A percentile compares a stretch with the other conserved stretches of the same genome.
These are phyloP conservation scores for Neolamprologus hecqui DNA, from an alignment of 2,113 vertebrate genomes.

Conservation along the genomic window DNA sequence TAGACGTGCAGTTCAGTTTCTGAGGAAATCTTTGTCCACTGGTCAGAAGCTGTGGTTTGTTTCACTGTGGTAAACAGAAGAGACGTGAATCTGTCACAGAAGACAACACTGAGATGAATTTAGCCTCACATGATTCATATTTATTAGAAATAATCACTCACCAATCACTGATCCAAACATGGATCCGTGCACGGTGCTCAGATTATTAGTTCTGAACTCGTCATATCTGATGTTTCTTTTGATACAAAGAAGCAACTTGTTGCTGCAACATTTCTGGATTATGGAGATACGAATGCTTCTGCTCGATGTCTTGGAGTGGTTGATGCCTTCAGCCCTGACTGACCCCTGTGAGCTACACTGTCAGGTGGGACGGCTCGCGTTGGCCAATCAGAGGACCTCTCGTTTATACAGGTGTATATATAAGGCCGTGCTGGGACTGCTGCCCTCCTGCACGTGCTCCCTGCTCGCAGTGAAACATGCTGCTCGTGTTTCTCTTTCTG, in stretches of 20 bases:
- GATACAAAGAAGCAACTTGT: background rate
- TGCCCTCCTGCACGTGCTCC: accelerated
- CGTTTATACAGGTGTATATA: accelerated
- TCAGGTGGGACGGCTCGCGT: accelerated
- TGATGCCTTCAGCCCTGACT: accelerated
- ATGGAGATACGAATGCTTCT: background rate
- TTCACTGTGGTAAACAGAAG: accelerated
- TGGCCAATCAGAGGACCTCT: accelerated
- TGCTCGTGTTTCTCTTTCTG: background rate
- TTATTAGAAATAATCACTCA: background rate
- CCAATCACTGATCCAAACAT: accelerated
- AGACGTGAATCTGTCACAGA: background rate
- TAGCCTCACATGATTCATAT: accelerated
- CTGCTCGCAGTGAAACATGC: accelerated
- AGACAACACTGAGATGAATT: accelerated
- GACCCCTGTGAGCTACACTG: accelerated
- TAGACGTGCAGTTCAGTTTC: accelerated
- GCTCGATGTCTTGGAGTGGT: background rate
- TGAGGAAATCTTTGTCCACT: background rate
- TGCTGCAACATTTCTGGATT: background rate
- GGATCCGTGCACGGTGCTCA: accelerated
- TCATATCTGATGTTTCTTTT: background rate
- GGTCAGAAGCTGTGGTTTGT: background rate
- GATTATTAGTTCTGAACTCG: accelerated
- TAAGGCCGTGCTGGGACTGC: background rate